These are phyloP conservation scores for Adelosebastes latens DNA, from an alignment of 2,797 vertebrate genomes.

Conservation along the genomic window DNA sequence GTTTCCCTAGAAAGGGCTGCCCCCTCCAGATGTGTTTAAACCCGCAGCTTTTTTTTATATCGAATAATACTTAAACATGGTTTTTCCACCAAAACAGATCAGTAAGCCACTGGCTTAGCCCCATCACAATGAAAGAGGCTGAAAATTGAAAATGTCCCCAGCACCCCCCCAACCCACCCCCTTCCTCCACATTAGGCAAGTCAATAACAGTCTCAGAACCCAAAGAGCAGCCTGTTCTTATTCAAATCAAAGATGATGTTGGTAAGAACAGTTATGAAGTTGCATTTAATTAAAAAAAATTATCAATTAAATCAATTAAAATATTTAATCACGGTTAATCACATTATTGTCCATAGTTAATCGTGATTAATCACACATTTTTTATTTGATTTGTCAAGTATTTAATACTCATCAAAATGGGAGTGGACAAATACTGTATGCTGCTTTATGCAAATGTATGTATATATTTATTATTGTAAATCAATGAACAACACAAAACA, in stretches of 20 bases:
- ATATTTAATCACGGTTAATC: too few species aligned
- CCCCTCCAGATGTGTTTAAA: slow-evolving; percentile 16
- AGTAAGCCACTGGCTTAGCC: neutral
- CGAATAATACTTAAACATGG: slow-evolving; percentile 3
- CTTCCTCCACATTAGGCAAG: neutral
- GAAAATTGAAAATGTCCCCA: neutral
- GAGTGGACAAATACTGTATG: too few species aligned
- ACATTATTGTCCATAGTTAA: too few species aligned
- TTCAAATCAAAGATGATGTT: neutral
- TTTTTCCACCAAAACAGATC: neutral
- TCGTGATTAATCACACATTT: too few species aligned
- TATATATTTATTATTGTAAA: too few species aligned
- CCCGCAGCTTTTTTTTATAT: neutral
- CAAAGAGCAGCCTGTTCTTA: neutral
- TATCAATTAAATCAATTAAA: too few species aligned
- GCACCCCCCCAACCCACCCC: neutral
- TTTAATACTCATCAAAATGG: too few species aligned
- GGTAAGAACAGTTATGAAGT: neutral
- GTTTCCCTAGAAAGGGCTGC: neutral
- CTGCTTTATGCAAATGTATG: too few species aligned
- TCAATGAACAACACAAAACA: too few species aligned
- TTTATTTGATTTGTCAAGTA: too few species aligned
- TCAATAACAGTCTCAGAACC: neutral
- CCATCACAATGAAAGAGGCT: neutral
- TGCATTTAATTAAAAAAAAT: neutral